phyloP scores from a whole-genome alignment of 2,113 vertebrate genomes.

The Brevimyrus niger region DNA sequence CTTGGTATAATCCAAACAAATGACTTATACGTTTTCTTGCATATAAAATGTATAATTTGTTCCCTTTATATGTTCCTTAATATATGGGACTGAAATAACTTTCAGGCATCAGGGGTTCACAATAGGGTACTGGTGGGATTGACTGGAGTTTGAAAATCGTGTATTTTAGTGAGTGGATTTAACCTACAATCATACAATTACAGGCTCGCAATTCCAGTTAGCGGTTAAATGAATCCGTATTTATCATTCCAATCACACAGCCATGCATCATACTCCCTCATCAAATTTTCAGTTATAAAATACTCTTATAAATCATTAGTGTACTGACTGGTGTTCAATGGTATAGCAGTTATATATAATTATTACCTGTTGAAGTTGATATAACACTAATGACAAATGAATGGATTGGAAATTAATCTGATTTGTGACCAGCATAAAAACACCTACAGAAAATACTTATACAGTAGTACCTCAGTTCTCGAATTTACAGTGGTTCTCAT shows the following conservation, averaged over 20 bases:
- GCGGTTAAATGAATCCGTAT: background rate
- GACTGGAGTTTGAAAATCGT: background rate
- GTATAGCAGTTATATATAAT: background rate
- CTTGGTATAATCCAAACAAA: background rate
- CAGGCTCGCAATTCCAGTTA: background rate
- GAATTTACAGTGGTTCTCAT: too few species aligned
- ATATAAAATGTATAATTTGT: background rate
- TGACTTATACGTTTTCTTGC: background rate
- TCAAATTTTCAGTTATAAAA: background rate
- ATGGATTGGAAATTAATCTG: background rate
- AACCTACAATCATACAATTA: background rate
- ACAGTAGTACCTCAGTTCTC: too few species aligned
- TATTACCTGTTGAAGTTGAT: background rate
- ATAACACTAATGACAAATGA: background rate
- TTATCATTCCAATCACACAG: background rate
- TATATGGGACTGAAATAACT: background rate
- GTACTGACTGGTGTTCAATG: background rate
- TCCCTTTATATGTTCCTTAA: background rate
- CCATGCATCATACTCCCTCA: background rate
- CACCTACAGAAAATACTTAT: background rate
- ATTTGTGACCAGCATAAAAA: background rate
- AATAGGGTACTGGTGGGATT: background rate
- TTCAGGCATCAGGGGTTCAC: background rate
- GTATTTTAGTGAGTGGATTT: background rate
- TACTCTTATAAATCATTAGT: background rate